phyloP scores from a whole-genome alignment of 2,888 invertebrate species.

The Loripinus fragilis region DNA sequence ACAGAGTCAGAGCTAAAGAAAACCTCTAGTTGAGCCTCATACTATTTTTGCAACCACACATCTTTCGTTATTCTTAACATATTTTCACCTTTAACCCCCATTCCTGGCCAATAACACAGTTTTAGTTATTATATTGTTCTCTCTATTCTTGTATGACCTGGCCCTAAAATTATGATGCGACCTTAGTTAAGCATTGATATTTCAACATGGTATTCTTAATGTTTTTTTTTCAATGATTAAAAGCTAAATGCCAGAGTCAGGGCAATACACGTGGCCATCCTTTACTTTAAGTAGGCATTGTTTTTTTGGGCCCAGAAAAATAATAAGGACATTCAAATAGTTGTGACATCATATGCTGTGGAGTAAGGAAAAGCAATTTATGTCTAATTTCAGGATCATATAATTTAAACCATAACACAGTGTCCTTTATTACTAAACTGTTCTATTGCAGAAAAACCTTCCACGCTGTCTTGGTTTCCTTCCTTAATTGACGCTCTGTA shows the following conservation, averaged over 20 bases:
- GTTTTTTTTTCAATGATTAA: too few species aligned
- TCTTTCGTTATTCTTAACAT: slow-evolving; percentile 29
- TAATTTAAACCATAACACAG: slow-evolving; percentile 14
- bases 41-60: slow-evolving; percentile 41
- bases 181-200: too few species aligned
- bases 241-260: too few species aligned
- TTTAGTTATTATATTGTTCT: not conserved
- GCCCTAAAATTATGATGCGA: too few species aligned
- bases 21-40: too few species aligned
- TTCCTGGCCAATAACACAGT: slow-evolving; percentile 44
- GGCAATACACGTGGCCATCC: too few species aligned
- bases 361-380: slow-evolving; percentile 13
- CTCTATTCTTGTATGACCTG: not conserved
- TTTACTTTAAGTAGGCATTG: too few species aligned
- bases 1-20: too few species aligned
- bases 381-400: slow-evolving; percentile 6
- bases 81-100: slow-evolving; percentile 16
- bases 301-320: too few species aligned
- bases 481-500: slow-evolving; percentile 7
- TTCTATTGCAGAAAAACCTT: slow-evolving; percentile 14
- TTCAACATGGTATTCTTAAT: too few species aligned
- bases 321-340: not conserved
- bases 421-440: not conserved
- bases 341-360: slow-evolving; percentile 3
- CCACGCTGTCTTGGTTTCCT: not conserved